Conservation (phyloP, 2,797 vertebrate genomes). For the Hemibagrus guttatus region DNA sequence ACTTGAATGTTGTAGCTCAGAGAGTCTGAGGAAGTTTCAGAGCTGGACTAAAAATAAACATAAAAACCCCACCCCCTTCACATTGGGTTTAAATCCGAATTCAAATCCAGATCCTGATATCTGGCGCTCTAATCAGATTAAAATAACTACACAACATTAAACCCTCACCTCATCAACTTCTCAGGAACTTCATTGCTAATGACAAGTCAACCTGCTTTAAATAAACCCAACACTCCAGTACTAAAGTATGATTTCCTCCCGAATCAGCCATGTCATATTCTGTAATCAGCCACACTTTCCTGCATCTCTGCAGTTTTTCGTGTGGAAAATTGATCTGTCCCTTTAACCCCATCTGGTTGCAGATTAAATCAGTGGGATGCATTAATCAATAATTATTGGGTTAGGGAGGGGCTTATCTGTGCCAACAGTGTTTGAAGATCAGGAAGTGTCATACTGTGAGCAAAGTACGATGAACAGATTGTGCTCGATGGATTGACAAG, state of each 20-base stretch:
- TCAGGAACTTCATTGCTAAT: background rate
- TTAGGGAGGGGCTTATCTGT: slow-evolving; percentile 37
- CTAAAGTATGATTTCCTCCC: too few relatives aligned
- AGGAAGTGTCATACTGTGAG: slow-evolving; percentile 35
- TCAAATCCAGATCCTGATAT: background rate
- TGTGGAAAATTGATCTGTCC: slow-evolving; percentile 39
- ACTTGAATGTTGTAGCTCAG: background rate
- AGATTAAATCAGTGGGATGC: slow-evolving; percentile 53
- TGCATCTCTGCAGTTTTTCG: slow-evolving; percentile 29
- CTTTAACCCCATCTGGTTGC: slow-evolving; percentile 40
- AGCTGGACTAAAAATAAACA: background rate
- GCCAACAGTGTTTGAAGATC: slow-evolving; percentile 12
- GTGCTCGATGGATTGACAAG: slow-evolving; percentile 19
- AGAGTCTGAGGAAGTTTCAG: background rate
- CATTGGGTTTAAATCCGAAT: background rate
- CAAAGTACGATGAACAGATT: slow-evolving; percentile 36
- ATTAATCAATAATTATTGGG: slow-evolving; percentile 52
- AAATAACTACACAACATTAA: background rate
- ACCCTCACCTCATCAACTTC: background rate
- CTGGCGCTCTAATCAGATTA: background rate
- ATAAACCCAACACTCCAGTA: background rate
- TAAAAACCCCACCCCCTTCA: background rate
- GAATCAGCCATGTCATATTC: too few relatives aligned
- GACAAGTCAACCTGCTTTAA: background rate
- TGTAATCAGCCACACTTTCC: slow-evolving; percentile 11